Conservation (phyloP, 2,113 vertebrate genomes). For the Ovibos moschatus region DNA sequence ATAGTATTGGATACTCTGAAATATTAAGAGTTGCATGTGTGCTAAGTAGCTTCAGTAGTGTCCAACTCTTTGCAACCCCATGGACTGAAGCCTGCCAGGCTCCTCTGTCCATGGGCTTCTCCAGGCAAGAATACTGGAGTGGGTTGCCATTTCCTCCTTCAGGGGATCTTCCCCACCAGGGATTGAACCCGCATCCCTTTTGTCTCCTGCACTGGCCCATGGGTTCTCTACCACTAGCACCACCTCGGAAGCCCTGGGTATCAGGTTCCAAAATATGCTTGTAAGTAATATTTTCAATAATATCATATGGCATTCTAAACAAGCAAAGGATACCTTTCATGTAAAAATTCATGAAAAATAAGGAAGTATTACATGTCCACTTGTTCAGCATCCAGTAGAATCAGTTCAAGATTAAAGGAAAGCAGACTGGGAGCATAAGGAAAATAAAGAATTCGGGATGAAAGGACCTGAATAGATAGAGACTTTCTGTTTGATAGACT, state of each 20-base stretch:
- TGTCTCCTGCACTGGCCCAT: not conserved
- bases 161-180: not conserved
- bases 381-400: not conserved
- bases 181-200: not conserved
- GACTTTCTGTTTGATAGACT: not conserved
- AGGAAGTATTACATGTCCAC: not conserved
- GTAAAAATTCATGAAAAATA: conserved; percentile 24
- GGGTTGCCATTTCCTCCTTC: not conserved
- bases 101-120: not conserved
- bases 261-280: not conserved
- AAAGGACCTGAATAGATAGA: not conserved
- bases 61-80: not conserved
- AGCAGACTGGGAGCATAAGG: not conserved
- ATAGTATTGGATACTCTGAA: not conserved
- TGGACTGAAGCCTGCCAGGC: not conserved
- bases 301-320: not conserved
- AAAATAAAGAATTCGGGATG: not conserved
- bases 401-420: conserved; percentile 7
- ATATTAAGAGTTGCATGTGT: not conserved
- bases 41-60: not conserved
- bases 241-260: not conserved
- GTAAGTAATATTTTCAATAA: not conserved
- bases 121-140: not conserved
- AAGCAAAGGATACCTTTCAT: not conserved
- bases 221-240: not conserved